Evolutionary conservation across 2,113 vertebrate species (phyloP).

Genomic region (Tenebrosternarchus preto): DNA sequence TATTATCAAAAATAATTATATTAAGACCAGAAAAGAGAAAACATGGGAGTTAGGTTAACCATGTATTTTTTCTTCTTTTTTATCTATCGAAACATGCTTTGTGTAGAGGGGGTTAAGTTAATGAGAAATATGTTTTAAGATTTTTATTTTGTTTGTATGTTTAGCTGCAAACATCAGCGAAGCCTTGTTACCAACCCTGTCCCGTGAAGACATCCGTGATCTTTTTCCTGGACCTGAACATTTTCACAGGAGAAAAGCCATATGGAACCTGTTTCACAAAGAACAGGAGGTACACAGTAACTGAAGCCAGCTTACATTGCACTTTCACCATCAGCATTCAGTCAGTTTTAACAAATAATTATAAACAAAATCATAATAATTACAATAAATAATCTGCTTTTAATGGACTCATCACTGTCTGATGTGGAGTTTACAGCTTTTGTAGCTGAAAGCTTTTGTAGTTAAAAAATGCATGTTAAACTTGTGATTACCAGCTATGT

Average conservation of each 20-base stretch:
- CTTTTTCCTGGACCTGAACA: conserved; percentile 52
- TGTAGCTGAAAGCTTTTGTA: too few relatives aligned
- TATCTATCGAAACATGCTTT: too few relatives aligned
- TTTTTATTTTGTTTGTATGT: conserved; percentile 2
- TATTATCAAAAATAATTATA: background rate
- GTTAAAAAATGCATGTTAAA: background rate
- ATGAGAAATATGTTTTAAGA: too few relatives aligned
- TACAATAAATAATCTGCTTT: conserved; percentile 12
- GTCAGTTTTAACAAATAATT: conserved; percentile 2
- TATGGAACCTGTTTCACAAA: conserved; percentile 49
- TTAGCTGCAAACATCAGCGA: conserved; percentile 45
- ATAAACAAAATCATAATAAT: background rate
- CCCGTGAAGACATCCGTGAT: conserved; percentile 52
- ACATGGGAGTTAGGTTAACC: background rate
- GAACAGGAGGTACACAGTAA: conserved; percentile 36
- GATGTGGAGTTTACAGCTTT: background rate
- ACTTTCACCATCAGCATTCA: conserved; percentile 1
- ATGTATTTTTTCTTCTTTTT: too few relatives aligned
- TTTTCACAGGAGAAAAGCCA: conserved; percentile 28
- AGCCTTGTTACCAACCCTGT: conserved; percentile 39
- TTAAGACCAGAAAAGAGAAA: conserved; percentile 1
- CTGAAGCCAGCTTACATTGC: background rate
- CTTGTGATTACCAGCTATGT: background rate
- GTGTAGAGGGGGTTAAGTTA: too few relatives aligned
- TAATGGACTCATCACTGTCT: background rate